These are phyloP conservation scores for Erethizon dorsatum DNA, from an alignment of 2,797 vertebrate species.

Conservation along the genomic window DNA sequence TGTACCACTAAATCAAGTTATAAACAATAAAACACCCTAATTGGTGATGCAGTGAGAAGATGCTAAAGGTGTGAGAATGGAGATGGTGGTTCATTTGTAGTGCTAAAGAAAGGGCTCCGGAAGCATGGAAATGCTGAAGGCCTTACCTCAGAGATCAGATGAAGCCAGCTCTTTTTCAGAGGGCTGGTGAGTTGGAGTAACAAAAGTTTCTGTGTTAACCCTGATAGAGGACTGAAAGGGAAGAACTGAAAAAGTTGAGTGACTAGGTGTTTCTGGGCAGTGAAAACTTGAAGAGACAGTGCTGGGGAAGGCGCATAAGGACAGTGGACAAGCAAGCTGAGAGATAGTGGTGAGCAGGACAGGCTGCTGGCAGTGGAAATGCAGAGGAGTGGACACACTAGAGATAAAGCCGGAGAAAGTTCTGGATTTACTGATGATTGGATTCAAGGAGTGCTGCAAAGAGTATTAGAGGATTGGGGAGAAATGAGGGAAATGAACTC, in stretches of 20 bases:
- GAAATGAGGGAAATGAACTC: background rate
- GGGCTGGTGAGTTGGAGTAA: background rate
- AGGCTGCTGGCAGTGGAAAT: background rate
- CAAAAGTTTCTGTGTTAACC: background rate
- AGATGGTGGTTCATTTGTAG: background rate
- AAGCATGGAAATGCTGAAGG: background rate
- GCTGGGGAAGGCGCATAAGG: too few relatives aligned
- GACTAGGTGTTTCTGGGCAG: background rate
- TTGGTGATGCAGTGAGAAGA: background rate
- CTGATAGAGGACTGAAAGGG: fast-evolving
- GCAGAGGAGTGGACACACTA: background rate
- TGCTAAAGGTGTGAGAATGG: background rate
- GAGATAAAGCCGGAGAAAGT: background rate
- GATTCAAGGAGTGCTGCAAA: too few relatives aligned
- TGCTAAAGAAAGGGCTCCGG: background rate
- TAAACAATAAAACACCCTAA: background rate
- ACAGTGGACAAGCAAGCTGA: too few relatives aligned
- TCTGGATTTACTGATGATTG: background rate
- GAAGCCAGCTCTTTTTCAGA: fast-evolving
- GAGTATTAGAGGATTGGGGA: background rate
- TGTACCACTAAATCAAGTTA: background rate
- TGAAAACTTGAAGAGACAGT: background rate
- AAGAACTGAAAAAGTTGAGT: background rate
- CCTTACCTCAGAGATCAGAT: too few relatives aligned
- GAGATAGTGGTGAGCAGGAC: too few relatives aligned